Base-by-base conservation (phyloP, 2,888 invertebrate genomes). In the Spilarctia lutea region DNA sequence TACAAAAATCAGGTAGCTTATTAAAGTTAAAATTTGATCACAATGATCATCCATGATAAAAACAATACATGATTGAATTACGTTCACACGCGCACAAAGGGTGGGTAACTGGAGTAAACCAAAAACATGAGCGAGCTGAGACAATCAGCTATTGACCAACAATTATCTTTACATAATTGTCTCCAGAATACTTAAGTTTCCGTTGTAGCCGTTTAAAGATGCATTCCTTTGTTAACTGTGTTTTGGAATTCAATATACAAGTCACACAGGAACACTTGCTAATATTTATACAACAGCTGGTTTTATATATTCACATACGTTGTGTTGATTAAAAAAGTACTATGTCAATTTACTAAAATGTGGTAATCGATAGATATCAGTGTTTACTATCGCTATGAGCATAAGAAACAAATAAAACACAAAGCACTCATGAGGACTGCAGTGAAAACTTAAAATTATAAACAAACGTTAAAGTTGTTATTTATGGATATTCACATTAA, bases 111-210 rank as follows among this genome's bases (percentile, higher is more conserved):
- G 7, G 56, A 70, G 39, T 63, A 42, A 75, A 78, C 76, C 83
- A 83, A 84, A 85, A 88, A 82, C 84, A 84, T 72, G 39, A 65
- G 69, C 72, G 72, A 73, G 79, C 66, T 69, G 78, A 81, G 85
- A 89, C 89, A 89, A 89, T 86, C 79, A 82, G 52, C 76, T 68
- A 79, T 88, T 86, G 83, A 82, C 81, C 74, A 83, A 85, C 75
- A 67, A 68, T 33, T 18, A 56, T 88, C 52, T 39, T 42, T 63
- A 11, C 63, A 56, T 20, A 27, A 35, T 39, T 71, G 42, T 24
- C 33, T 39, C 45, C 71, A 30, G 71, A 63, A 33, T 45, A 33
- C n/a, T 45, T 65, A 13, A 8, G 20, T 33, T 65, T 65, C 45
- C 65, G 42, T 24, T 30, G 33, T 63, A 45, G 33, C 27, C 45